Conservation (phyloP, 37 sponge, comb jelly and placozoan genomes). For the Halisarca cf. caerulea region DNA sequence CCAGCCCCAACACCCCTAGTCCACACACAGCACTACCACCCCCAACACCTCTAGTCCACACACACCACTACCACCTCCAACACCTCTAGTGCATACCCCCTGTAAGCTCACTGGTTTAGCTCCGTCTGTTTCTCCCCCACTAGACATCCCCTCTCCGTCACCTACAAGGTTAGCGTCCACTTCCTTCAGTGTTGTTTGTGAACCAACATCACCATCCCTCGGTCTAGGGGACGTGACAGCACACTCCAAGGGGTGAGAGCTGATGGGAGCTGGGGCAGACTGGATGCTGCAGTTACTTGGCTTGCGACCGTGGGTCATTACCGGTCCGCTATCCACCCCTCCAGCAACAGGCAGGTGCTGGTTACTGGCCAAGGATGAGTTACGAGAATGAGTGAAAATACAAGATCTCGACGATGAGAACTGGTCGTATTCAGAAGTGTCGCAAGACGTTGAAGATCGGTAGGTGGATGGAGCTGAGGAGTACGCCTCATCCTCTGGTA, state of each 20-base stretch:
- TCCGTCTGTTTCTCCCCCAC: conserved; percentile 15
- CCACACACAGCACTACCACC: not conserved
- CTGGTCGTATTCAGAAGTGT: conserved; percentile 15
- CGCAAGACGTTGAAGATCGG: conserved; percentile 8
- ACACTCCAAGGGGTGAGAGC: conserved; percentile 29
- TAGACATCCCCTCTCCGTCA: conserved; percentile 12
- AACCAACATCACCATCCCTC: not conserved
- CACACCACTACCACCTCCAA: not conserved
- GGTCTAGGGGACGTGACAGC: not conserved
- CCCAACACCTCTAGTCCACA: not conserved
- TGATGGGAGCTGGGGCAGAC: not conserved
- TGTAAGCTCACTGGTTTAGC: not conserved
- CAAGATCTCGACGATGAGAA: conserved; percentile 21
- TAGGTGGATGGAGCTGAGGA: conserved; percentile 28
- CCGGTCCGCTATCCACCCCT: not conserved
- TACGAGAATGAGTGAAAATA: conserved; percentile 24
- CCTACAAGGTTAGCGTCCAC: not conserved
- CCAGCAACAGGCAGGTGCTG: not conserved
- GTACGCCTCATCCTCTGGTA: conserved; percentile 26
- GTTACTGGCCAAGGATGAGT: conserved; percentile 1
- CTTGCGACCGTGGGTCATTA: conserved; percentile 8
- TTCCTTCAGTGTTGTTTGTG: conserved; percentile 17
- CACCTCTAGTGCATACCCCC: not conserved
- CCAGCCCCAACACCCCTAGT: not conserved
- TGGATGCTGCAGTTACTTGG: conserved; percentile 17